Base-by-base conservation (phyloP, 2,888 invertebrate species). In the Petrolisthes cinctipes region DNA sequence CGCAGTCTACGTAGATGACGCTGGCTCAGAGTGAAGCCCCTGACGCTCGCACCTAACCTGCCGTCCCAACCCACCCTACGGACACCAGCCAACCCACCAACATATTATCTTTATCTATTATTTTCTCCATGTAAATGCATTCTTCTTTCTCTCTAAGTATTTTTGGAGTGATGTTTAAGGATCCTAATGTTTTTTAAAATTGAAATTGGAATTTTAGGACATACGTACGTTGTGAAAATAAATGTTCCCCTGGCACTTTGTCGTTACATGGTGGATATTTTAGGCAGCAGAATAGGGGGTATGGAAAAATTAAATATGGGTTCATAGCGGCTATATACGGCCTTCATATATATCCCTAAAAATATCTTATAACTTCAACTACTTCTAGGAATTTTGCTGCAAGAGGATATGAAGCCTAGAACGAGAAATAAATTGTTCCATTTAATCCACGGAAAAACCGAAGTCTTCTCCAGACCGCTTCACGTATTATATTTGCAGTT, bases 401-500 rank as follows among this genome's bases (percentile, higher is more conserved):
- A 23, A 20, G 79, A 53, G 66, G n/a, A 17, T 71, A 73, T 51
- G 57, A 23, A 20, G n/a, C 80, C 57, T 51, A 83, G 54, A 57
- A 11, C 80, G 79, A 80, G 80, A 87, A 87, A 87, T 87, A 87
- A 87, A 87, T 87, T 87, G 78, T 83, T 87, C 86, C 83, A 79
- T 80, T 87, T 81, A 87, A 87, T 83, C 73, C 86, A 83, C 71
- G 73, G 86, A 87, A 87, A 87, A 87, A 87, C 83, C 83, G 86
- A 87, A 87, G 86, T 87, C 86, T 87, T 87, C 86, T 87, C 80
- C 83, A 82, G 68, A 73, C 54, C 61, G 80, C 71, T 73, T 57
- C 57, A 20, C 20, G 53, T 71, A 37, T 37, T 37, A 80, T 79
- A 83, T 87, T 83, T 87, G 78, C 37, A 78, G 57, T 37, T 56